Evolutionary conservation across 2,888 invertebrate species (phyloP), one percentile per base, ranked within the genome.

Genomic region (Eupithecia pulchellata): DNA sequence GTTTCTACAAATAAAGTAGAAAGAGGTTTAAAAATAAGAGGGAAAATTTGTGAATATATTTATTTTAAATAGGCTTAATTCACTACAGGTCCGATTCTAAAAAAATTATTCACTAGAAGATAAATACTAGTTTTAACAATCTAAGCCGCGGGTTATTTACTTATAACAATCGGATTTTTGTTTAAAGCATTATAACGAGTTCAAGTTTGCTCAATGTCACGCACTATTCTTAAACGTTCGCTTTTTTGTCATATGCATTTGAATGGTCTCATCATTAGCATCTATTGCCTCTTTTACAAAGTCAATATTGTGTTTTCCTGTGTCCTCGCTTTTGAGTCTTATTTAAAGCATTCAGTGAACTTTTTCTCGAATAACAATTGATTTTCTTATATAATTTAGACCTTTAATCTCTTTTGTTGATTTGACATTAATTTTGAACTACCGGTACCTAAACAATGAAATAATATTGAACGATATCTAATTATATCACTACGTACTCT

Each of bases 221-320:
- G 20, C 25, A 25, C 52, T 52, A 52, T 25, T 47, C 42, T 1
- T 20, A 47, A 9, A 47, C 20, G 20, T n/a, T 13, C 34, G 52
- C 52, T 52, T 52, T 52, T 1, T 52, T 52, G 20, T 25, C 52
- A 52, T 52, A 52, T 11, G 52, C 25, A 52, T 52, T 52, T 13
- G 25, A 25, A 52, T 52, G 11, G 13, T 52, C 25, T 52, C 52
- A 52, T 52, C 52, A 25, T 52, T 52, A 52, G 52, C 52, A 52
- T 52, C 25, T 52, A 52, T 52, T 25, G 25, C 25, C 25, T 52
- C 20, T 47, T 5, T 20, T 9, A 52, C 52, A 4, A 13, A 11
- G 25, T 52, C 20, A 11, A 1, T 52, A 13, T 25, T 25, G 52
- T 52, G 20, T 52, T 25, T 52, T 25, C 25, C 4, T 25, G 13